Evolutionary conservation across 64 coral and sea anemone genomes (phyloP), one percentile per base, ranked within the genome.

Genomic region (Montipora sp.): DNA sequence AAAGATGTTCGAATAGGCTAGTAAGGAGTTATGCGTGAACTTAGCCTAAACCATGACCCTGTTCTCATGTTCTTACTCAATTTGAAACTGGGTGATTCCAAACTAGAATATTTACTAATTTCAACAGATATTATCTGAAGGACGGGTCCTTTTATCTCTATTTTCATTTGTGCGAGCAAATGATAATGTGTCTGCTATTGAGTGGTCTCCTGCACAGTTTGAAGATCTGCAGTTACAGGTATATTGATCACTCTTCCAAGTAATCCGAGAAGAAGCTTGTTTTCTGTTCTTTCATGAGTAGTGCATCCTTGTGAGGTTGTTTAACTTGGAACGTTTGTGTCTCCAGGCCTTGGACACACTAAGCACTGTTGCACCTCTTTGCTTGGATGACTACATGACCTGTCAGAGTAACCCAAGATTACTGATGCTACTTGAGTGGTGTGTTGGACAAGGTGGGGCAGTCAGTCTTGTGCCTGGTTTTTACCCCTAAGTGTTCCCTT

Each of bases 361-460:
- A 36, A 85, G 90, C 70, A 94, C 89, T n/a, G 83, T 99, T 9
- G 98, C 88, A 7, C 98, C 98, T 19, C 50, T 96, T 61, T 99
- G 94, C 80, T 92, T 99, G 66, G 92, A 99, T 75, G 98, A 99
- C 73, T 99, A 96, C 89, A 96, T 99, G 98, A 99, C 98, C 7
- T 99, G 98, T 76, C 98, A 99, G 75, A 90, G 98, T 11, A 99
- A 96, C 77, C 96, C 95, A 2, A 93, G 98, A 79, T 71, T 99
- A 46, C 50, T 99, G 59, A 88, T 99, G 91, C 83, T 99, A 3
- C 77, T 99, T 19, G 98, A 99, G 68, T 99, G 98, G 98, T 99
- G 98, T 92, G 92, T 99, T 3, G 98, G 98, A n/a, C 84, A 96
- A 94, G 94, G 98, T 99, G 77, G 5, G 16, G 0, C 9, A 55